Evolutionary conservation across 2,113 vertebrate genomes (phyloP), one percentile per base, ranked within the genome.

Genomic region (Elanoides forficatus): DNA sequence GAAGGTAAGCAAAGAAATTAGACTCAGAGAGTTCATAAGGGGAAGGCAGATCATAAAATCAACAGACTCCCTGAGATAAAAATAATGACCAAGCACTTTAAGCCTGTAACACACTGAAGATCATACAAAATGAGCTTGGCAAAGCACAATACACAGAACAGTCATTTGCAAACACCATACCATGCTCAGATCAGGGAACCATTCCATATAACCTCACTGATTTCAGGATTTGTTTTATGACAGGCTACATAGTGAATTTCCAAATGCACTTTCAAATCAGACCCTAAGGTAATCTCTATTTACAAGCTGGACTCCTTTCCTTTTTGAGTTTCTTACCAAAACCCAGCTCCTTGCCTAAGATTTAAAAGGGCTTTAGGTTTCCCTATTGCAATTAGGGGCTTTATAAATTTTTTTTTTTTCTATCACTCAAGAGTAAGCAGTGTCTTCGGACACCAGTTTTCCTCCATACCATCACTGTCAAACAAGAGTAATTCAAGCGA

Each of bases 1-100:
- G 95, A 97, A 97, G 92, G 96, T 97, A 95, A 97, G 95, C 81
- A 96, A 97, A 95, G 91, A 95, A 95, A 96, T 96, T 91, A 95
- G 81, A 96, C 93, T 92, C 87, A 40, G 25, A 91, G 91, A 80
- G 91, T 94, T 94, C 94, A 76, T 93, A 94, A 89, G 73, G 86
- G 81, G 89, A 95, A 96, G 72, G 70, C 65, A 89, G 88, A 94
- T 76, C 66, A 25, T 94, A 95, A 96, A 92, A 96, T 81, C 80
- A 95, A 93, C 90, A 94, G 76, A 93, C 81, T 96, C 86, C 86
- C 88, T 66, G 86, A 95, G 91, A 96, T 73, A 90, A 95, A 94
- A 97, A 94, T 95, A 96, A 97, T 79, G 91, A 91, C 83, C 66
- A 55, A 85, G 58, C 27, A 58, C 65, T 95, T 86, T 38, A 84